Percentiles rank a stretch among this genome's conserved stretches.
Conservation (phyloP, 1,140 invertebrate genomes). For the Berghia stephanieae region DNA sequence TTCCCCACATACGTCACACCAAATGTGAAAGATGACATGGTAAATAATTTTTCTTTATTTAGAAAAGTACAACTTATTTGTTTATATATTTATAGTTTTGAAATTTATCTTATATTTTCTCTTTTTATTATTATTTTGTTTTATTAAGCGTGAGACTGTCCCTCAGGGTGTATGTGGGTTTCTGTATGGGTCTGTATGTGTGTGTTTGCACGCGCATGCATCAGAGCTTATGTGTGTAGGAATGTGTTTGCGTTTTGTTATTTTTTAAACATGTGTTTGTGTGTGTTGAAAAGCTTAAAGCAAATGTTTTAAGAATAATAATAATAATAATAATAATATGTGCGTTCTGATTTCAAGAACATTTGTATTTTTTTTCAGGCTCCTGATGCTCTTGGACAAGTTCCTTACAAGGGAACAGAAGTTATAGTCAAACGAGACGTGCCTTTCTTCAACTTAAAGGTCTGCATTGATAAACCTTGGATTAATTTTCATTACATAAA, state of each 20-base stretch:
- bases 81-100: not conserved
- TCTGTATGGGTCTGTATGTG: not conserved
- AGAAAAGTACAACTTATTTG: not conserved
- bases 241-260: not conserved
- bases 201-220: not conserved
- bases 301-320: no score
- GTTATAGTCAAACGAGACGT: conserved; percentile 62
- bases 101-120: not conserved
- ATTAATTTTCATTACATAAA: no score
- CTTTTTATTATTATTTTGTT: not conserved
- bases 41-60: conserved; percentile 34
- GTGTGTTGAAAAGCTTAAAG: no score
- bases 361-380: conserved; percentile 54
- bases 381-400: conserved; percentile 58
- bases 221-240: not conserved
- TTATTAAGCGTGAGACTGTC: not conserved
- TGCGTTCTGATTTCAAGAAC: no score
- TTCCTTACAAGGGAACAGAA: conserved; percentile 54
- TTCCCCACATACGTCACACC: conserved; percentile 61
- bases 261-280: no score
- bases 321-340: no score
- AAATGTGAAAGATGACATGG: conserved; percentile 64
- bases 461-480: conserved; percentile 32
- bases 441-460: conserved; percentile 60
- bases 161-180: not conserved